A percentile compares a stretch with the other conserved stretches of the same genome.
Conservation (phyloP, 2,888 invertebrate species). For the Rhagonycha lutea region DNA sequence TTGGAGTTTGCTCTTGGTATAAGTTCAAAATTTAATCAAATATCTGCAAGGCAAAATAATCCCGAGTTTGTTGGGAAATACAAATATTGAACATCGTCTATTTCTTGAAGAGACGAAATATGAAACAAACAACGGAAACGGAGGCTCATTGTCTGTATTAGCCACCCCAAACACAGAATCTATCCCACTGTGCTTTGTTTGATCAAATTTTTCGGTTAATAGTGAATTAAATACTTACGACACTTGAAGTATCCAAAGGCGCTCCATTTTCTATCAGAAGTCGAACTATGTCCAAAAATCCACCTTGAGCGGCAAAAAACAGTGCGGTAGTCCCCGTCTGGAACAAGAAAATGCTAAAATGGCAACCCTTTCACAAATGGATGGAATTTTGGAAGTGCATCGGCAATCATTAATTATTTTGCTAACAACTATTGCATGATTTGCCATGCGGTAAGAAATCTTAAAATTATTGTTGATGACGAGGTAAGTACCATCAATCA, state of each 20-base stretch:
- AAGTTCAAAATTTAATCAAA: background rate
- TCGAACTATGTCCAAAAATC: conserved; percentile 81
- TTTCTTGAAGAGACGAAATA: too few relatives aligned
- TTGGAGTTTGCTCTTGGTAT: background rate
- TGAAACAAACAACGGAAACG: too few relatives aligned
- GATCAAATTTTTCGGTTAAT: background rate
- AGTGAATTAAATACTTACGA: conserved; percentile 60
- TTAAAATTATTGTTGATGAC: background rate
- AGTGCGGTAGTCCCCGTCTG: conserved; percentile 91
- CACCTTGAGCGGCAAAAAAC: conserved; percentile 94
- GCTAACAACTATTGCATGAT: background rate
- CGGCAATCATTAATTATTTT: background rate
- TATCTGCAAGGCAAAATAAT: background rate
- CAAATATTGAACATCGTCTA: background rate
- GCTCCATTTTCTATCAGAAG: conserved; percentile 80
- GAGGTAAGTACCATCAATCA: background rate
- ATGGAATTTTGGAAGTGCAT: background rate
- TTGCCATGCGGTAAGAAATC: background rate
- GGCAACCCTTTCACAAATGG: background rate
- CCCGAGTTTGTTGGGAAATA: background rate
- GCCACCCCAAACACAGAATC: too few relatives aligned
- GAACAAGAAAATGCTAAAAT: conserved; percentile 37
- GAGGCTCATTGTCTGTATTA: too few relatives aligned
- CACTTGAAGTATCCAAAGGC: conserved; percentile 76
- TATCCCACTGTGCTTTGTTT: too few relatives aligned